Percentiles rank a stretch among this genome's conserved stretches.
Conservation (phyloP, 1,140 invertebrate species). For the Drosophila lacteicornis region DNA sequence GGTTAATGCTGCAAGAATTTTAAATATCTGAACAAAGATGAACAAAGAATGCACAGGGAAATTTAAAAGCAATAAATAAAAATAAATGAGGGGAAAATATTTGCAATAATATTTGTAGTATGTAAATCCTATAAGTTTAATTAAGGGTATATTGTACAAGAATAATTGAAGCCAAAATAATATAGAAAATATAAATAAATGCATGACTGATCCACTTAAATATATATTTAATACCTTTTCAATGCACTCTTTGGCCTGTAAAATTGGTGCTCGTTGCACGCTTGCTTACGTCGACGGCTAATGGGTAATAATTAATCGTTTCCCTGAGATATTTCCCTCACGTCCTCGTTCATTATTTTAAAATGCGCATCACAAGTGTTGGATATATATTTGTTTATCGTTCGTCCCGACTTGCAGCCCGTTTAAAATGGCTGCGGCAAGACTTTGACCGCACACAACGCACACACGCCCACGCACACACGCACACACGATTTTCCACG, state of each 20-base stretch:
- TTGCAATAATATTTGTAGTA: too few relatives aligned
- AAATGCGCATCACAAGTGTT: constrained; percentile 73
- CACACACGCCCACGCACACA: constrained; percentile 3
- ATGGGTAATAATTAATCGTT: constrained; percentile 43
- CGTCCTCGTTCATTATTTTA: constrained; percentile 69
- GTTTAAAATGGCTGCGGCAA: constrained; percentile 67
- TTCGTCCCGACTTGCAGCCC: constrained; percentile 51
- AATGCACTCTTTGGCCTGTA: background rate
- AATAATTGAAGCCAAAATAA: too few relatives aligned
- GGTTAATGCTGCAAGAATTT: background rate
- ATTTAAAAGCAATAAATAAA: too few relatives aligned
- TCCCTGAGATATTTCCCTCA: background rate
- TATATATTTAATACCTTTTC: too few relatives aligned
- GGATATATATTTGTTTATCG: constrained; percentile 79
- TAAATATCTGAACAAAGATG: background rate
- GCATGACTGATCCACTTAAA: too few relatives aligned
- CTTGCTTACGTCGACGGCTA: background rate
- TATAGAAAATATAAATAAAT: too few relatives aligned
- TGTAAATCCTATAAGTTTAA: too few relatives aligned
- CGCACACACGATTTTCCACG: constrained; percentile 53
- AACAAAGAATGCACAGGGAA: background rate
- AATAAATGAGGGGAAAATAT: too few relatives aligned
- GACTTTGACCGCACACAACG: constrained; percentile 42
- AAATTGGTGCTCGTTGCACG: too few relatives aligned
- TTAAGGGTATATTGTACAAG: too few relatives aligned